Base-by-base conservation (phyloP, 2,797 vertebrate species). In the Schizothorax lantsangensis region DNA sequence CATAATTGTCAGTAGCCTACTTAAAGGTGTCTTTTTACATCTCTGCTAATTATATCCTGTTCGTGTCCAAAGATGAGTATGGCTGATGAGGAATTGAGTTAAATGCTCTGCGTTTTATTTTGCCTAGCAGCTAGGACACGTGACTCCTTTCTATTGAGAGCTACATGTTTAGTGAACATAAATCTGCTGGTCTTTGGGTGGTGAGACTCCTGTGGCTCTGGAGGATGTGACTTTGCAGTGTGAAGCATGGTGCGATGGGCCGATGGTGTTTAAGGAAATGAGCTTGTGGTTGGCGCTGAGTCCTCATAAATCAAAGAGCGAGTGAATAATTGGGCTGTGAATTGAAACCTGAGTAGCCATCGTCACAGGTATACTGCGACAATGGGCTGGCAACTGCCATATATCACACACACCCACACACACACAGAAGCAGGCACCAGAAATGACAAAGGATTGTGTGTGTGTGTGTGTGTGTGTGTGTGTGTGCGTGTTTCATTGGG, bases 211-310 rank as follows among this genome's bases (percentile, higher is more conserved):
- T n/a, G 54, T 74, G 66, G 79, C 52, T 87, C 43, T 78, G 72
- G 72, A 78, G 75, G 85, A 74, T 88, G 79, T 83, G 84, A 77
- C 87, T 90, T 88, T 81, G 79, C 87, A 74, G 59, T 38, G 66
- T 62, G 75, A 79, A 62, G 62, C 71, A 47, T 23, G 54, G 77
- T 71, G 80, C 49, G 69, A 87, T 66, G 57, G 85, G 72, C 62
- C 23, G 33, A 69, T 87, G 84, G 90, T 83, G 90, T 89, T 91
- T 92, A 91, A 91, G 91, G 90, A 92, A 90, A 92, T 90, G 90
- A 91, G 90, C 86, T 81, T 49, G 87, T 69, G 86, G 83, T 90
- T 83, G 81, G 81, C 49, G 54, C 57, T 40, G 83, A 49, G 73
- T 77, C 64, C 88, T 87, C 91, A 89, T 92, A 90, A 91, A 92